phyloP scores from a whole-genome alignment of 2,888 invertebrate species.

The Plagiodera versicolora region DNA sequence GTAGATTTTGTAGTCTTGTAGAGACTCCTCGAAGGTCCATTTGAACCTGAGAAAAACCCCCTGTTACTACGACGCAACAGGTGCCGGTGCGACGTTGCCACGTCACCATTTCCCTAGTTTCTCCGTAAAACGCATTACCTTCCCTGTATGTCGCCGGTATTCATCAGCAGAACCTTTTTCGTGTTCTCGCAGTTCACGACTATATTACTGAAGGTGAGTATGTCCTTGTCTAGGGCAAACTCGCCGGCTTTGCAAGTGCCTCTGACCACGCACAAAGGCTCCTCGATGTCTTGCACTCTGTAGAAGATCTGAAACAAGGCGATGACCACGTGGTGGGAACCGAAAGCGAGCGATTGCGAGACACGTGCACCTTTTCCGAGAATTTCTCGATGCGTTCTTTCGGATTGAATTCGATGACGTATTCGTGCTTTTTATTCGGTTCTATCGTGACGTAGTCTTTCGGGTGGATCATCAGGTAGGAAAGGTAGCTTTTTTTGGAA shows the following conservation, averaged over 20 bases:
- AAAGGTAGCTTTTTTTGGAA: not conserved
- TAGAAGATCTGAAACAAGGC: constrained; percentile 52
- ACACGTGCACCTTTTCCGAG: constrained; percentile 40
- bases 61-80: too few relatives aligned
- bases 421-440: constrained; percentile 47
- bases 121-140: constrained; percentile 53
- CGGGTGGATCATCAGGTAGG: constrained; percentile 36
- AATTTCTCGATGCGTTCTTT: constrained; percentile 46
- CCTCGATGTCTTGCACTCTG: constrained; percentile 56
- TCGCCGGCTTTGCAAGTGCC: constrained; percentile 59
- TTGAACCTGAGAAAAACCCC: constrained; percentile 51
- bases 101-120: too few relatives aligned
- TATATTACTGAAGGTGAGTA: constrained; percentile 59
- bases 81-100: too few relatives aligned
- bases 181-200: constrained; percentile 54
- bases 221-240: constrained; percentile 56
- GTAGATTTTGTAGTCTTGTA: constrained; percentile 60
- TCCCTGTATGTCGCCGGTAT: constrained; percentile 61
- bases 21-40: constrained; percentile 56
- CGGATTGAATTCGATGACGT: constrained; percentile 51
- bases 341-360: too few relatives aligned
- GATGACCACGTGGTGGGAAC: too few relatives aligned
- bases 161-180: constrained; percentile 56
- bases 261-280: constrained; percentile 58
- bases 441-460: constrained; percentile 41